These are phyloP conservation scores for Ciconia maguari DNA, from an alignment of 2,113 vertebrate genomes.

Conservation along the genomic window DNA sequence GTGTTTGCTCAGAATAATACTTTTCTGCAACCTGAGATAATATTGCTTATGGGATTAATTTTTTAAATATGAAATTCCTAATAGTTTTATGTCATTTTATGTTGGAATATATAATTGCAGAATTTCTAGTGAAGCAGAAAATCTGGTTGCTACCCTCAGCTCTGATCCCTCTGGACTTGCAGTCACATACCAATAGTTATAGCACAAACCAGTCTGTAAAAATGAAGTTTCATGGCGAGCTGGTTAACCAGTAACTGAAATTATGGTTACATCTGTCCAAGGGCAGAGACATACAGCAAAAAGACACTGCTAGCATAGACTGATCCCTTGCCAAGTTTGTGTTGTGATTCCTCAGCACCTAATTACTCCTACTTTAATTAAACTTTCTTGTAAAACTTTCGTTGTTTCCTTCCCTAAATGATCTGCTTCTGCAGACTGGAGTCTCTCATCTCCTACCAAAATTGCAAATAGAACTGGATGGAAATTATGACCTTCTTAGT, in stretches of 20 bases:
- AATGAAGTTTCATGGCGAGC: background rate
- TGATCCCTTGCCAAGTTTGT: background rate
- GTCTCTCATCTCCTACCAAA: constrained; percentile 33
- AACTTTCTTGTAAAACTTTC: constrained; percentile 32
- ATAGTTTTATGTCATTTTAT: background rate
- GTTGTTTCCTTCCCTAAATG: constrained; percentile 31
- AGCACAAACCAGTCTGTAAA: background rate
- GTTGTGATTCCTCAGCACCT: constrained; percentile 45
- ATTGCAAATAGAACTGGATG: background rate
- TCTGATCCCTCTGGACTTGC: background rate
- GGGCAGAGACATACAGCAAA: constrained; percentile 38
- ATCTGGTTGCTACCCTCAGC: background rate
- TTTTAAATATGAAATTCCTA: background rate
- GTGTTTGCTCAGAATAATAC: background rate
- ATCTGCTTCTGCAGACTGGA: constrained; percentile 20
- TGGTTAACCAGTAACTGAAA: constrained; percentile 64
- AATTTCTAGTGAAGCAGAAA: constrained; percentile 7
- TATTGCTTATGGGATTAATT: background rate
- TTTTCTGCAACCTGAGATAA: background rate
- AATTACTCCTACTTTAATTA: constrained; percentile 56
- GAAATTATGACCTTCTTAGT: constrained; percentile 14
- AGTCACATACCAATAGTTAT: background rate
- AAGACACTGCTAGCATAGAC: constrained; percentile 27
- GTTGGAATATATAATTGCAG: background rate
- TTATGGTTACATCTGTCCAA: constrained; percentile 32